Percentiles rank a stretch among this genome's conserved stretches.
phyloP scores from a whole-genome alignment of 1,140 invertebrate species.

The Bombus picipes region DNA sequence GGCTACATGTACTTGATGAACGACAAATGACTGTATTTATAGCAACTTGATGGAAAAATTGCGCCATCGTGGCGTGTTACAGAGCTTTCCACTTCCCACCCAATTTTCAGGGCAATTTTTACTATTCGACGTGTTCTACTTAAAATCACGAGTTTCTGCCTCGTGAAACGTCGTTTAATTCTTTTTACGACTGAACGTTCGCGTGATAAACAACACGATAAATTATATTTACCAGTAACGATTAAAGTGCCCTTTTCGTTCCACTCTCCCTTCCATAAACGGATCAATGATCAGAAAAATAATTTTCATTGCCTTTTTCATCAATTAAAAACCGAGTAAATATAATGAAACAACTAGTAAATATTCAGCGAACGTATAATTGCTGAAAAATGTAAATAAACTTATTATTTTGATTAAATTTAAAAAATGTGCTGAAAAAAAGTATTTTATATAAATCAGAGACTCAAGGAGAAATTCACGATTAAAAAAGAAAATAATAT shows the following conservation, averaged over 20 bases:
- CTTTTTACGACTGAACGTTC: not conserved
- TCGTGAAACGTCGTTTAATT: not conserved
- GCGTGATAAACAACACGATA: not conserved
- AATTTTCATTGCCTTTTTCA: not conserved
- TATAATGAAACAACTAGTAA: not conserved
- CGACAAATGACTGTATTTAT: conserved; percentile 17
- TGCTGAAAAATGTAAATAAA: too few species aligned
- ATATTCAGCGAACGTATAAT: not conserved
- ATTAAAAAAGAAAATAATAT: too few species aligned
- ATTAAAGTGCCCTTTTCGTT: not conserved
- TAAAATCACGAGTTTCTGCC: conserved; percentile 1
- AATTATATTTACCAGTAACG: not conserved
- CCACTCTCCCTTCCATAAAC: not conserved
- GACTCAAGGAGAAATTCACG: not conserved
- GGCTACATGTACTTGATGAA: not conserved
- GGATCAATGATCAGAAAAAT: not conserved
- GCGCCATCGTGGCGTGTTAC: conserved; percentile 4
- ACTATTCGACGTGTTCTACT: not conserved
- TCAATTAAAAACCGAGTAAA: not conserved
- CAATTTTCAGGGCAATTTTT: not conserved
- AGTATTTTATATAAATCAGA: not conserved
- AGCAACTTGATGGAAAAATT: conserved; percentile 18
- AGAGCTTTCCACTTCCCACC: not conserved
- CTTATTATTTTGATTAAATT: not conserved
- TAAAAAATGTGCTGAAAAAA: not conserved